Evolutionary conservation across 1,140 invertebrate genomes (phyloP), one percentile per base, ranked within the genome.

Genomic region (Trigoniulus corallinus): DNA sequence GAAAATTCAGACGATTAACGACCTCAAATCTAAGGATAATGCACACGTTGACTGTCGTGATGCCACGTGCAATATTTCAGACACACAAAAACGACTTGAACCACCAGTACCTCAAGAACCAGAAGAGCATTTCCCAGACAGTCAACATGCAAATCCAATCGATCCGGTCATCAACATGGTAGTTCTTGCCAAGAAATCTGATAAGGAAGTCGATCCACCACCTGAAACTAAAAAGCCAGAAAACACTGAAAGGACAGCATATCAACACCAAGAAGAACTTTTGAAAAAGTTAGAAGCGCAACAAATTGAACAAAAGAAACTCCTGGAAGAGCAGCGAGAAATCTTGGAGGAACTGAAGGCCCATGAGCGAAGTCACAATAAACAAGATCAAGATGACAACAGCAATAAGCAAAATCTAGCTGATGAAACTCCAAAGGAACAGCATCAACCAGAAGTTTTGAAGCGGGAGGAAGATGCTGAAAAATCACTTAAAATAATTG

Each of bases 241-340:
- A 50, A 48, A 40, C 43, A 52, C n/a, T 7, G 15, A 7, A 34
- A 34, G 7, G 29, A 7, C 7, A 34, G 15, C 15, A 34, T 7
- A 34, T 7, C 7, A 34, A 34, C 29, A 34, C 4, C 47, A 53
- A 45, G 49, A 23, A 26, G 48, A 51, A 53, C 3, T 51, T n/a
- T 34, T 53, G n/a, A 66, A 72, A 43, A 72, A 75, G 57, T 62
- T 78, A 10, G 70, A 76, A 53, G 62, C 72, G 44, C 65, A 72
- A 48, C 62, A 73, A 48, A 56, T 64, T 37, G 61, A 68, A 50
- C 62, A 72, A 44, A 63, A 66, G 54, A 61, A 69, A 54, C 56
- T 72, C n/a, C 57, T 71, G n/a, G 59, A 64, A 55, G 62, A 69
- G 58, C 68, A 78, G 18, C 72, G 77, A 54, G 54, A 70, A 56